A percentile compares a stretch with the other conserved stretches of the same genome.
phyloP scores from a whole-genome alignment of 2,797 vertebrate genomes.

The Squalus acanthias region DNA sequence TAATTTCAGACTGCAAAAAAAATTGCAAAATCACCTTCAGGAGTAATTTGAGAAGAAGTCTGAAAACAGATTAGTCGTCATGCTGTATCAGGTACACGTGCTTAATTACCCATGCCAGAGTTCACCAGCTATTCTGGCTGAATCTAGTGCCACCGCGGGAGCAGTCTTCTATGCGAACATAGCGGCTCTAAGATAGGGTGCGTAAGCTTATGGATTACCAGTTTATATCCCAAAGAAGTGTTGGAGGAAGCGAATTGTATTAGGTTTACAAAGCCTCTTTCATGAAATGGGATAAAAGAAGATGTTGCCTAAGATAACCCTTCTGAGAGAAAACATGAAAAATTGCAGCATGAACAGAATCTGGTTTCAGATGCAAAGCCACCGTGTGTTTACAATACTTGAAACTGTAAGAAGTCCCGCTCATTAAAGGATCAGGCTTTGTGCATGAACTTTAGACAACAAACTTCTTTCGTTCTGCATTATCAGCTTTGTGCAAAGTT shows the following conservation, averaged over 20 bases:
- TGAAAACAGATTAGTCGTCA: background rate
- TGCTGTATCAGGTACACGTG: background rate
- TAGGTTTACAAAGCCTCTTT: background rate
- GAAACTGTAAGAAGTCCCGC: background rate
- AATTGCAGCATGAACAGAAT: background rate
- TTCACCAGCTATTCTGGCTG: background rate
- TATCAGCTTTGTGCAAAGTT: background rate
- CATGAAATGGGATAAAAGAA: too few relatives aligned
- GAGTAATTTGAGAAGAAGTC: background rate
- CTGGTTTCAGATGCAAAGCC: background rate
- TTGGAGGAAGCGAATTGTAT: background rate
- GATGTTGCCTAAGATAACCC: background rate
- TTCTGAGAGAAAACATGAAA: background rate
- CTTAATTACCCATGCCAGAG: background rate
- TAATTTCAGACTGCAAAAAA: background rate
- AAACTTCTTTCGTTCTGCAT: background rate
- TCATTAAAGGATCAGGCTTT: background rate
- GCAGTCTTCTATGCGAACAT: background rate
- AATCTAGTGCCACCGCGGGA: background rate
- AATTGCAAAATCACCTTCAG: background rate
- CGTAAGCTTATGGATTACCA: background rate
- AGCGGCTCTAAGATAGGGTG: background rate
- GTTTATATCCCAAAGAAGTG: background rate
- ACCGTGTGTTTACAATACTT: background rate
- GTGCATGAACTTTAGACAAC: background rate